A percentile compares a stretch with the other conserved stretches of the same genome.
phyloP scores from a whole-genome alignment of 2,888 invertebrate species.

The Spodoptera exigua region DNA sequence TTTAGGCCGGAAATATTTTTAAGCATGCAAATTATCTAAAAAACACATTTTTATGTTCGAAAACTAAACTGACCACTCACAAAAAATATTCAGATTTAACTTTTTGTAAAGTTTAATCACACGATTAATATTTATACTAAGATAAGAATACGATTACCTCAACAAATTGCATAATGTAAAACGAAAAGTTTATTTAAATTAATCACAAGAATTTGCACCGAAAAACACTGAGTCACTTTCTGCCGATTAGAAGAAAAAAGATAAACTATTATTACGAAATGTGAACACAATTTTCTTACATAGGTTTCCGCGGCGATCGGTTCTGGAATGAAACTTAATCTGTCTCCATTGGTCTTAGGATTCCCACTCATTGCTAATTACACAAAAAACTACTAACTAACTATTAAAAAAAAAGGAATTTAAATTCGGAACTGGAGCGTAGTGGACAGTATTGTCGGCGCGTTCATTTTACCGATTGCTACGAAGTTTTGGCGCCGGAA shows the following conservation, averaged over 20 bases:
- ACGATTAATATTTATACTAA: background rate
- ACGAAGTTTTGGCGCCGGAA: conserved; percentile 55
- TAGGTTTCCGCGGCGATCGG: conserved; percentile 21
- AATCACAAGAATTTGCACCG: conserved; percentile 4
- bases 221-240: conserved; percentile 36
- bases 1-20: no score
- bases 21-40: no score
- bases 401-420: conserved; percentile 38
- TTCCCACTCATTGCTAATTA: conserved; percentile 39
- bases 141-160: background rate
- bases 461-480: conserved; percentile 68
- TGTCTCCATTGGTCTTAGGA: conserved; percentile 27
- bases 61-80: no score
- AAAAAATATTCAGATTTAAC: no score
- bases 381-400: conserved; percentile 28
- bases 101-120: no score
- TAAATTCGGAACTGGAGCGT: conserved; percentile 44
- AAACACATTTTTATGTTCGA: no score
- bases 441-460: conserved; percentile 49
- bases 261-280: conserved; percentile 21
- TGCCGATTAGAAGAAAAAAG: background rate
- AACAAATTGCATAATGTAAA: background rate
- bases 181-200: background rate
- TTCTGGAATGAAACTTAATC: conserved; percentile 35
- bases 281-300: conserved; percentile 36